Percentiles rank a stretch among this genome's conserved stretches.
These are phyloP conservation scores for Trachymyrmex septentrionalis DNA, from an alignment of 1,140 invertebrate genomes.

Conservation along the genomic window DNA sequence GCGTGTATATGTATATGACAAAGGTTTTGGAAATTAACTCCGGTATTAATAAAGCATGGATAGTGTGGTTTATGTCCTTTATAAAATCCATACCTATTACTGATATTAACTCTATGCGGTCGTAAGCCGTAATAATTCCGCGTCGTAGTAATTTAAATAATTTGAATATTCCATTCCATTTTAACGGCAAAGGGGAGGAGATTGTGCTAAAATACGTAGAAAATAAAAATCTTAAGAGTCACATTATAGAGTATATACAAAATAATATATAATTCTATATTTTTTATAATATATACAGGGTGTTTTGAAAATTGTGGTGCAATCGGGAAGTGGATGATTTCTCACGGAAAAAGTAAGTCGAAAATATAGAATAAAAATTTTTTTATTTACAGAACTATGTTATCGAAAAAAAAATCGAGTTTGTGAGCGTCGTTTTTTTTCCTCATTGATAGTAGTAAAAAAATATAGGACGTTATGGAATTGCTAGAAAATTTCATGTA, in stretches of 20 bases:
- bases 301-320: no score
- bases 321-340: no score
- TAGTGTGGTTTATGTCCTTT: neutral
- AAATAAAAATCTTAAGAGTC: slow-evolving; percentile 6
- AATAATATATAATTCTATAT: neutral
- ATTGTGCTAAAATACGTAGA: neutral
- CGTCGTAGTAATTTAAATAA: neutral
- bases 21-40: slow-evolving; percentile 23
- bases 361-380: no score
- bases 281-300: neutral
- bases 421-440: neutral
- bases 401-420: no score
- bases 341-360: no score
- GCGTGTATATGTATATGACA: neutral
- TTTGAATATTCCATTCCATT: neutral
- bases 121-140: neutral
- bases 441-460: neutral
- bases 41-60: neutral
- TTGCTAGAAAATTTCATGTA: neutral
- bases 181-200: neutral
- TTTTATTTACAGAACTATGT: no score
- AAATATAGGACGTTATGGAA: neutral
- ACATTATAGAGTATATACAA: neutral
- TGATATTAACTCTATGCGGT: slow-evolving; percentile 15
- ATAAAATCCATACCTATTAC: neutral